Conservation (phyloP, 92 coral and sea anemone species). For the Zoanthus sociatus region DNA sequence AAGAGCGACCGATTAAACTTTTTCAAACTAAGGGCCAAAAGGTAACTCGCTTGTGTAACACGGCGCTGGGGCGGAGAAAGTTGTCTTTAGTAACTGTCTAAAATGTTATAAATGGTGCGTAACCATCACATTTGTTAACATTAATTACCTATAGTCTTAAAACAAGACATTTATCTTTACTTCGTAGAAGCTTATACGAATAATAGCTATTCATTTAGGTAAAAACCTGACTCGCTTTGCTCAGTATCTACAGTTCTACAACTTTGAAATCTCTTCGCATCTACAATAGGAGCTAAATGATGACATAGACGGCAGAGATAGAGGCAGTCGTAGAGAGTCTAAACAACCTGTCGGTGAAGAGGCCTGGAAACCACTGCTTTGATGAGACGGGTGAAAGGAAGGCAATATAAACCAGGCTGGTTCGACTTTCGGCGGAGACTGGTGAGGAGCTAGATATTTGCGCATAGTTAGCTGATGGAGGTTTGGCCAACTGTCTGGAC, state of each 20-base stretch:
- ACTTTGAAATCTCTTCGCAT: background rate
- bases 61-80: no score
- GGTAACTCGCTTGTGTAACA: no score
- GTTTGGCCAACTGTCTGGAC: slow-evolving; percentile 5
- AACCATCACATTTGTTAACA: no score
- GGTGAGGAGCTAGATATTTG: slow-evolving; percentile 5
- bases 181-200: no score
- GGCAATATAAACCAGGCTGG: slow-evolving; percentile 24
- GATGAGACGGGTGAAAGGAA: background rate
- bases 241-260: background rate
- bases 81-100: no score
- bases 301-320: background rate
- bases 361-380: background rate
- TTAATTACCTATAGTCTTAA: no score
- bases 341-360: background rate
- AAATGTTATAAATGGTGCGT: no score
- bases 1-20: no score
- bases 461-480: slow-evolving; percentile 14
- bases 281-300: background rate
- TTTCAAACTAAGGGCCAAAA: no score
- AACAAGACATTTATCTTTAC: no score
- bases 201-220: no score
- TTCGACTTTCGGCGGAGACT: background rate
- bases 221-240: no score
- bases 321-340: slow-evolving; percentile 21